A percentile compares a stretch with the other conserved stretches of the same genome.
Evolutionary conservation across 2,888 invertebrate genomes (phyloP).

Genomic region (Eupithecia inturbata): DNA sequence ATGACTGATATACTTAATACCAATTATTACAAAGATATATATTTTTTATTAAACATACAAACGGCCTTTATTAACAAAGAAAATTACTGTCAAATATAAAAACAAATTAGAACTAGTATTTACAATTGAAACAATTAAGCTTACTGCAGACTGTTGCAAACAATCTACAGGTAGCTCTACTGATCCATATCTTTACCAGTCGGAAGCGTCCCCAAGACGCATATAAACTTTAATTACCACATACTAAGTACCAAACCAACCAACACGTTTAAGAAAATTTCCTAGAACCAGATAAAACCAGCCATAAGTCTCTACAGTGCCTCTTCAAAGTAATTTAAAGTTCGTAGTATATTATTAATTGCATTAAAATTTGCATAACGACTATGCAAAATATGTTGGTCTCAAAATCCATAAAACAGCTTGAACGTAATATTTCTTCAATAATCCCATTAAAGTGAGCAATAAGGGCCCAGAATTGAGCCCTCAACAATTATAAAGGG

Average conservation of each 20-base stretch:
- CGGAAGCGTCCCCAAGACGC: no score
- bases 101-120: no score
- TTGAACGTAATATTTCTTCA: slow-evolving; percentile 52
- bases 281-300: not conserved
- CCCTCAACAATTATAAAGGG: slow-evolving; percentile 67
- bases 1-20: no score
- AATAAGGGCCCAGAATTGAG: slow-evolving; percentile 60
- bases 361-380: slow-evolving; percentile 11
- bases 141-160: no score
- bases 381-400: slow-evolving; percentile 39
- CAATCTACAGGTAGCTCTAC: no score
- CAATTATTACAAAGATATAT: no score
- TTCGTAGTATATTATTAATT: not conserved
- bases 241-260: not conserved
- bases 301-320: not conserved
- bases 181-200: no score
- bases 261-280: not conserved
- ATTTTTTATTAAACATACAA: no score
- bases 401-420: slow-evolving; percentile 34
- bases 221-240: no score
- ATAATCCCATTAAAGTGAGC: slow-evolving; percentile 62
- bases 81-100: no score
- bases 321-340: not conserved
- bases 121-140: no score
- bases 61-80: no score